Evolutionary conservation across 2,797 vertebrate genomes (phyloP), one percentile per base, ranked within the genome.

Genomic region (Clarias fuscus): DNA sequence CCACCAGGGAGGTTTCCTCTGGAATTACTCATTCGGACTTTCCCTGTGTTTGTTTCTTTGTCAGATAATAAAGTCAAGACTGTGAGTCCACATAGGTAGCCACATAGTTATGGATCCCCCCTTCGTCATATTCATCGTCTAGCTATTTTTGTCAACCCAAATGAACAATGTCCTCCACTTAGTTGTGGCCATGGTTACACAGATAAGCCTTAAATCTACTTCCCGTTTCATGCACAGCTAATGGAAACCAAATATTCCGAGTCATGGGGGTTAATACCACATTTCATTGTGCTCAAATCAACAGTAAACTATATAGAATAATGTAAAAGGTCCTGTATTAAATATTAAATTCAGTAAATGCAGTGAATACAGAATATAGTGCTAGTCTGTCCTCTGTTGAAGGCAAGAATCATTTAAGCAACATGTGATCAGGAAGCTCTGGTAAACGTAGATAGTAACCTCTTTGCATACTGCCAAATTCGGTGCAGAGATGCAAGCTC

Each of bases 1-100:
- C 76, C 53, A 77, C 75, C 76, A 79, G 30, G 5, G 58, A 37
- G 56, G 4, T 78, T 78, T 59, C 17, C 56, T 78, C 56, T 61
- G 30, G 56, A 22, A 37, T 10, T 33, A 33, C 10, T 78, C 8
- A 7, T 61, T 22, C 37, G 56, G 56, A 78, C 30, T 78, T 61
- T 78, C 76, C 76, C 22, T 79, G 58, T 24, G 10, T 3, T 13
- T 61, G 30, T 79, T 37, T 37, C 33, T 2, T 24, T 24, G 30
- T 30, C 14, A 18, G 15, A 58, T 58, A 77, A 77, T 77, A 77
- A 76, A 30, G n/a, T 18, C 2, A 11, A 5, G 10, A 40, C 10
- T 20, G 15, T 58, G 22, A 73, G 13, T 14, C 71, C 20, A 73
- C 22, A 73, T 24, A 11, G 30, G 27, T 33, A 30, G 15, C 10